These are phyloP conservation scores for Raja brachyura DNA, from an alignment of 2,113 vertebrate species.

Conservation along the genomic window DNA sequence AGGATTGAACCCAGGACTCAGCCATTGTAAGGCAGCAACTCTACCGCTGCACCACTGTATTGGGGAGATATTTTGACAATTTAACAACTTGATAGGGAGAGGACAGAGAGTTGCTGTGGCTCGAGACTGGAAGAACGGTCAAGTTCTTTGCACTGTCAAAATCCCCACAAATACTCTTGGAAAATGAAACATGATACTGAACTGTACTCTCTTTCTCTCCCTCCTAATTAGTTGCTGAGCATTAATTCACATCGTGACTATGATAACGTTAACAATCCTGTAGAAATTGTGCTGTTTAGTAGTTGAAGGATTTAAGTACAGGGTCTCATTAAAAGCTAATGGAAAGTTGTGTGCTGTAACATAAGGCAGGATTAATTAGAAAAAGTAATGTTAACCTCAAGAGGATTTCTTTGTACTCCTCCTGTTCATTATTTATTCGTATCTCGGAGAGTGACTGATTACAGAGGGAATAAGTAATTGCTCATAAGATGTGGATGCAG, in stretches of 20 bases:
- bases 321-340: slow-evolving; percentile 32
- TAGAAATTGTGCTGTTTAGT: slow-evolving; percentile 34
- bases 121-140: neutral
- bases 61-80: neutral
- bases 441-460: slow-evolving; percentile 29
- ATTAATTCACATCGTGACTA: slow-evolving; percentile 6
- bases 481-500: slow-evolving; percentile 26
- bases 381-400: slow-evolving; percentile 36
- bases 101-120: neutral
- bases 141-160: neutral
- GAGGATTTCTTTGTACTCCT: neutral
- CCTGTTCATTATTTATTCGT: slow-evolving; percentile 20
- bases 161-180: slow-evolving; percentile 1
- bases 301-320: slow-evolving; percentile 22
- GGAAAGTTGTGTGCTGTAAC: slow-evolving; percentile 17
- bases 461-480: slow-evolving; percentile 29
- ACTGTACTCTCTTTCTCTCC: slow-evolving; percentile 14
- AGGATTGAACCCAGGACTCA: no score
- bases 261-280: slow-evolving; percentile 30
- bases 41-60: no score
- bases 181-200: slow-evolving; percentile 14
- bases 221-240: slow-evolving; percentile 28
- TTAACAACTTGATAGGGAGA: neutral
- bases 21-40: no score
- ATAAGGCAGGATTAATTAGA: slow-evolving; percentile 29